phyloP scores from a whole-genome alignment of 2,113 vertebrate species.

The Cyprinodon variegatus region DNA sequence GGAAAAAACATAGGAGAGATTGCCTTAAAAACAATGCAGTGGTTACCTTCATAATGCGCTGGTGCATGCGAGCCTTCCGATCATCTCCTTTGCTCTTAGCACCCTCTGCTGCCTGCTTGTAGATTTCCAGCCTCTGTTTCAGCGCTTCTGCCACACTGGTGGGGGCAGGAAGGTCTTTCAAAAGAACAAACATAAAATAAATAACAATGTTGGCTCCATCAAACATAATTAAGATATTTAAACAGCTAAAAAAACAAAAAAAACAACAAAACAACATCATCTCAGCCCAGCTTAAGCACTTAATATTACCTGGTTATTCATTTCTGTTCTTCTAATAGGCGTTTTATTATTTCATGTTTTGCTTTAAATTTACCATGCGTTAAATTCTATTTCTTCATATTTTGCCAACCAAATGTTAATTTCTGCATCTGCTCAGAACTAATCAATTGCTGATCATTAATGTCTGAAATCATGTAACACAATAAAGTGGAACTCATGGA shows the following conservation, averaged over 20 bases:
- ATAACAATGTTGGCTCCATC: not conserved
- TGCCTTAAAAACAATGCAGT: no score
- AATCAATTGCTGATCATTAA: not conserved
- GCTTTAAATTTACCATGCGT: not conserved
- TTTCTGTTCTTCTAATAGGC: not conserved
- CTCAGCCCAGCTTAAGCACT: no score
- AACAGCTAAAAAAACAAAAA: not conserved
- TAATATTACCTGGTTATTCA: no score
- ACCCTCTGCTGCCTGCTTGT: conserved; percentile 82
- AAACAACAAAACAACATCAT: not conserved
- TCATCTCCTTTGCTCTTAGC: conserved; percentile 89
- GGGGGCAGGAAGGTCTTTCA: conserved; percentile 80
- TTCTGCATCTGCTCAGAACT: not conserved
- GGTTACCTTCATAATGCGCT: conserved; percentile 89
- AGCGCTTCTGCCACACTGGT: conserved; percentile 83
- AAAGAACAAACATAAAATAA: conserved; percentile 15
- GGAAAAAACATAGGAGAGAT: not conserved
- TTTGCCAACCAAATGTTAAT: not conserved
- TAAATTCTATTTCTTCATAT: not conserved
- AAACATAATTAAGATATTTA: not conserved
- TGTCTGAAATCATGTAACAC: not conserved
- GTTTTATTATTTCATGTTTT: not conserved
- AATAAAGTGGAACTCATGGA: no score
- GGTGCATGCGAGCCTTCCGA: conserved; percentile 91
- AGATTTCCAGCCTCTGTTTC: conserved; percentile 90